Conservation (phyloP, 2,113 vertebrate genomes). For the Coturnix japonica region DNA sequence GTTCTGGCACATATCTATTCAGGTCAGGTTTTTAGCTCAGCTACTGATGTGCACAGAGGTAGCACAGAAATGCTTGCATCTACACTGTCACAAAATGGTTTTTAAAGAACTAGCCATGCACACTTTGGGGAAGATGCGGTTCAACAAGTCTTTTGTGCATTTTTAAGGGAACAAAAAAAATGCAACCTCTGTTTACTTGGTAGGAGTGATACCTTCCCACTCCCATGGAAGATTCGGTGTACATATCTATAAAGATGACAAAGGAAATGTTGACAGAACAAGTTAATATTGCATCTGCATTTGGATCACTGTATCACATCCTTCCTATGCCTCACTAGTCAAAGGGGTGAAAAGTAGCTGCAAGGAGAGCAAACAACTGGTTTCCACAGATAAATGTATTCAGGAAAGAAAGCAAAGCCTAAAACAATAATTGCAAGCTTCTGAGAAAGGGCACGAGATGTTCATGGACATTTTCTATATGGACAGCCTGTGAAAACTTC, state of each 20-base stretch:
- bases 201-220: neutral
- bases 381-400: neutral
- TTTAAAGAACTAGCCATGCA: neutral
- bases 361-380: neutral
- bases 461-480: neutral
- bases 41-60: neutral
- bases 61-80: neutral
- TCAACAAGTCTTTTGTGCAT: neutral
- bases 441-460: neutral
- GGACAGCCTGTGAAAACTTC: neutral
- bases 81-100: neutral
- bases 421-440: conserved; percentile 12
- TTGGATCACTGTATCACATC: neutral
- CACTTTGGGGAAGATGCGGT: neutral
- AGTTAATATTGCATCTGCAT: neutral
- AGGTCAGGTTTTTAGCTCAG: neutral
- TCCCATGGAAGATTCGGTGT: neutral
- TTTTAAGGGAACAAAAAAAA: neutral
- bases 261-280: neutral
- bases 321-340: neutral
- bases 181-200: neutral
- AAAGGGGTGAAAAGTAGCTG: neutral
- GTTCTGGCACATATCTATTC: neutral
- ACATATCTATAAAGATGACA: neutral
- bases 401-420: neutral